A percentile compares a stretch with the other conserved stretches of the same genome.
Evolutionary conservation across 2,888 invertebrate genomes (phyloP).

Genomic region (Apodemia duryi): DNA sequence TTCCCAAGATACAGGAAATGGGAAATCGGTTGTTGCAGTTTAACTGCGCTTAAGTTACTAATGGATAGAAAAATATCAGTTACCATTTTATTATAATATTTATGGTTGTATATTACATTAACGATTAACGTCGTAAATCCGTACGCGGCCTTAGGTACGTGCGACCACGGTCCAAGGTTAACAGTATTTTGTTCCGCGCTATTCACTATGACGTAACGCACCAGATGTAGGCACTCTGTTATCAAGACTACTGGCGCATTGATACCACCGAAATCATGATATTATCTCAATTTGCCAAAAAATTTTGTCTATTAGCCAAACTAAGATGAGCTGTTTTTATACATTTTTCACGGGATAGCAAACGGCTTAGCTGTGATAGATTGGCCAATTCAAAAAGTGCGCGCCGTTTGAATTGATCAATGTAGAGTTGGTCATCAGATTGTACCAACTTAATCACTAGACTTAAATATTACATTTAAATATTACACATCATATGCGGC

Average conservation of each 20-base stretch:
- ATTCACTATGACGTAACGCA: slow-evolving; percentile 57
- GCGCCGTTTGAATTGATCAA: too few relatives aligned
- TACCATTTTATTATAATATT: not conserved
- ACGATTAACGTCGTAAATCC: not conserved
- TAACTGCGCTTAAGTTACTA: too few relatives aligned
- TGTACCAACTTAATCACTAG: too few relatives aligned
- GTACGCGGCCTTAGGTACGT: slow-evolving; percentile 36
- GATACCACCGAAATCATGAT: slow-evolving; percentile 16
- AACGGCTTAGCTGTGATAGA: too few relatives aligned
- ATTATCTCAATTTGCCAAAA: not conserved
- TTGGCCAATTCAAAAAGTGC: too few relatives aligned
- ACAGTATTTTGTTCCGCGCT: slow-evolving; percentile 69
- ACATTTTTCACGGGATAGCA: too few relatives aligned
- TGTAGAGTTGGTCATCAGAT: too few relatives aligned
- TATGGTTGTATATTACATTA: not conserved
- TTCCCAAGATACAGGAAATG: too few relatives aligned
- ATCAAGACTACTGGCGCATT: slow-evolving; percentile 31
- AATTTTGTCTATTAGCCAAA: not conserved
- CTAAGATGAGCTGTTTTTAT: not conserved
- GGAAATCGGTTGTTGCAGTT: too few relatives aligned
- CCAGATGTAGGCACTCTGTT: slow-evolving; percentile 52
- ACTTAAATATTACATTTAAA: too few relatives aligned
- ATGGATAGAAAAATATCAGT: not conserved
- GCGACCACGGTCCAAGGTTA: slow-evolving; percentile 65
- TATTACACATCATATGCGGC: too few relatives aligned